Percentiles rank a stretch among this genome's conserved stretches.
Conservation (phyloP, 2,888 invertebrate genomes). For the Cyclophora albipunctata region DNA sequence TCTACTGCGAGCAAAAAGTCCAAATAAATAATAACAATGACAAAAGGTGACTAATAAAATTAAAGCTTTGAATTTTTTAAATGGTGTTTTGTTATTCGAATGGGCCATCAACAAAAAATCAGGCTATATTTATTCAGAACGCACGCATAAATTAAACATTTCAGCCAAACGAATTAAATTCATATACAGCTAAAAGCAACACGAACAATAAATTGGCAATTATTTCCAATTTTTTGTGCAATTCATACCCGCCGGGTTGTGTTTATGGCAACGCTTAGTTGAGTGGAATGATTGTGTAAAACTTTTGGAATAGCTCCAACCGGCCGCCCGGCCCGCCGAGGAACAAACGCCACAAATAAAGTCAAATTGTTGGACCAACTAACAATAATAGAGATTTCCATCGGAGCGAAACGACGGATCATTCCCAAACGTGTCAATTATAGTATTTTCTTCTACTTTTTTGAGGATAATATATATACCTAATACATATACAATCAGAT, state of each 20-base stretch:
- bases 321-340: slow-evolving; percentile 39
- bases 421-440: no score
- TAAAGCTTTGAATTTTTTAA: no score
- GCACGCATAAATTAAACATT: slow-evolving; percentile 7
- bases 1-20: no score
- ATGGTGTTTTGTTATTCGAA: no score
- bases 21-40: no score
- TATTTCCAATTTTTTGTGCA: slow-evolving; percentile 68
- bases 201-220: slow-evolving; percentile 61
- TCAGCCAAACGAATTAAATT: slow-evolving; percentile 34
- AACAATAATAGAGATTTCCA: slow-evolving; percentile 17
- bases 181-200: slow-evolving; percentile 42
- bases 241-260: slow-evolving; percentile 70
- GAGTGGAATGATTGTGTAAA: slow-evolving; percentile 76
- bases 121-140: no score
- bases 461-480: no score
- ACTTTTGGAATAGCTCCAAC: slow-evolving; percentile 69
- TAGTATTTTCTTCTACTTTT: no score
- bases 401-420: no score
- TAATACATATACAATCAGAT: no score
- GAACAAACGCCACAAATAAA: slow-evolving; percentile 70
- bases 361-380: slow-evolving; percentile 63
- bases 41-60: no score
- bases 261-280: slow-evolving; percentile 74
- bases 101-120: no score